A percentile compares a stretch with the other conserved stretches of the same genome.
Evolutionary conservation across 2,888 invertebrate species (phyloP).

Genomic region (Cancer borealis): DNA sequence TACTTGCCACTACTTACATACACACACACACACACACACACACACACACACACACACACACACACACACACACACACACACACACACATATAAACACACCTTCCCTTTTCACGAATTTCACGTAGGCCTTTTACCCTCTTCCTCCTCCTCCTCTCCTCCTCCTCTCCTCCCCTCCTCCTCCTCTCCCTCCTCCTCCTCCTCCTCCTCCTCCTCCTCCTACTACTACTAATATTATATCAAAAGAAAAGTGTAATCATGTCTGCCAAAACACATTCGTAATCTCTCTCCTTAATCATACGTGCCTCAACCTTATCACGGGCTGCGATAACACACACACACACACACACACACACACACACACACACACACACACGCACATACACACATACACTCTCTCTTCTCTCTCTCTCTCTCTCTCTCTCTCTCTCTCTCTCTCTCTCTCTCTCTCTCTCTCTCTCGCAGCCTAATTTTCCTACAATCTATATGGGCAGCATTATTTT

Average conservation of each 20-base stretch:
- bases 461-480: neutral
- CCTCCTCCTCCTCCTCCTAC: slow-evolving; percentile 5
- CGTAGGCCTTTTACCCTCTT: neutral
- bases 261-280: neutral
- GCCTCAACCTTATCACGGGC: neutral
- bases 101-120: neutral
- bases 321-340: neutral
- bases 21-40: slow-evolving; percentile 40
- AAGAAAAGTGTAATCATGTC: neutral
- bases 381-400: neutral
- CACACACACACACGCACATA: slow-evolving; percentile 12
- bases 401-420: neutral
- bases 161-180: neutral
- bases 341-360: slow-evolving; percentile 12
- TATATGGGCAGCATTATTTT: neutral
- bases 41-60: slow-evolving; percentile 18
- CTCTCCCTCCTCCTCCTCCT: slow-evolving; percentile 23
- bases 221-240: neutral
- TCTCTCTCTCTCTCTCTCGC: neutral
- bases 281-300: slow-evolving; percentile 9
- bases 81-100: neutral
- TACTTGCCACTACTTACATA: neutral
- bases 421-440: neutral
- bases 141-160: neutral
- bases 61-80: slow-evolving; percentile 35